Conservation (phyloP, 2,888 invertebrate genomes). For the Drosophila borealis region DNA sequence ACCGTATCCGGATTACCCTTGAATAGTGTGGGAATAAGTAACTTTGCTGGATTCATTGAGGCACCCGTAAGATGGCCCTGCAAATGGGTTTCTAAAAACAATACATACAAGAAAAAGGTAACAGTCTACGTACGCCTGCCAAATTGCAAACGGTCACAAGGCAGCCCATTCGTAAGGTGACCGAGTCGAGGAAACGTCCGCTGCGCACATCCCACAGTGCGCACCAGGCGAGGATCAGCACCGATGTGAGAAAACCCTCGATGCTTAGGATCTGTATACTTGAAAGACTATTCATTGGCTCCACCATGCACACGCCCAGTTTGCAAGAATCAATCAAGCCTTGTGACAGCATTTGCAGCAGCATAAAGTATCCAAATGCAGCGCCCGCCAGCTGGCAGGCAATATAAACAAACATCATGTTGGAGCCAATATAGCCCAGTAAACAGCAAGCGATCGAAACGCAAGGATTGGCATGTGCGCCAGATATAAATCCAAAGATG, state of each 20-base stretch:
- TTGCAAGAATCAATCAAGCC: slow-evolving; percentile 30
- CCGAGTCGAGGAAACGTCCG: slow-evolving; percentile 62
- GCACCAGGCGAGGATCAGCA: slow-evolving; percentile 63
- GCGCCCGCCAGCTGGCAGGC: slow-evolving; percentile 57
- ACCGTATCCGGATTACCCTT: slow-evolving; percentile 88
- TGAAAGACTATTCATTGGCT: slow-evolving; percentile 40
- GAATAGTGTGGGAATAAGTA: slow-evolving; percentile 89
- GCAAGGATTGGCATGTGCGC: slow-evolving; percentile 68
- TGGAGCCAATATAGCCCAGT: slow-evolving; percentile 50
- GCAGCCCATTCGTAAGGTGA: slow-evolving; percentile 62
- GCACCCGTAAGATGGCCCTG: slow-evolving; percentile 86
- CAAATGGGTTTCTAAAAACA: not conserved
- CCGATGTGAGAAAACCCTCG: slow-evolving; percentile 52
- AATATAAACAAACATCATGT: slow-evolving; percentile 50
- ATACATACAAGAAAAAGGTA: not conserved
- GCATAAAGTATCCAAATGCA: slow-evolving; percentile 40
- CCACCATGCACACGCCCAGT: slow-evolving; percentile 42
- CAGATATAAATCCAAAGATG: slow-evolving; percentile 69
- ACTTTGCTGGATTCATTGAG: slow-evolving; percentile 89
- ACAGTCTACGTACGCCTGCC: slow-evolving; percentile 53
- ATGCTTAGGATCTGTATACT: slow-evolving; percentile 44
- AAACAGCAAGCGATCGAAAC: slow-evolving; percentile 61
- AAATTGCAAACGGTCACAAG: slow-evolving; percentile 56
- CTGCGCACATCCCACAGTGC: slow-evolving; percentile 71
- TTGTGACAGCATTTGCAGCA: slow-evolving; percentile 51